Evolutionary conservation across 1,140 invertebrate species (phyloP).

Genomic region (Brachionus rotundiformis): DNA sequence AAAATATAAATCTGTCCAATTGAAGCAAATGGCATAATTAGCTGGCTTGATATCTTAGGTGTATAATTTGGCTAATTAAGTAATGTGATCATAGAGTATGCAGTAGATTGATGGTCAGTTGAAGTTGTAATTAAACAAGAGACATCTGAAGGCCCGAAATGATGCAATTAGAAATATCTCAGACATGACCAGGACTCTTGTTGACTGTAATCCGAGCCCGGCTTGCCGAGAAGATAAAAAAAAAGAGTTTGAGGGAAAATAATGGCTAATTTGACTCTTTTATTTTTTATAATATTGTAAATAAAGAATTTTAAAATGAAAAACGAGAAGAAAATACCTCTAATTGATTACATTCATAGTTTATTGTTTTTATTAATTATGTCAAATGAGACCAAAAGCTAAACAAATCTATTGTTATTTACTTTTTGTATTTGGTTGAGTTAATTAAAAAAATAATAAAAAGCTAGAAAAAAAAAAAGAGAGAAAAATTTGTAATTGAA

Average conservation of each 20-base stretch:
- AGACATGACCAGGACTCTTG: neutral
- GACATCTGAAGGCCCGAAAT: neutral
- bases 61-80: neutral
- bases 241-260: neutral
- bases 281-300: slow-evolving; percentile 31
- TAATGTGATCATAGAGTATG: neutral
- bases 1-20: too few species aligned
- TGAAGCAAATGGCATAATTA: neutral
- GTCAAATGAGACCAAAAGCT: slow-evolving; percentile 45
- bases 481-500: neutral
- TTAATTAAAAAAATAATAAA: slow-evolving; percentile 25
- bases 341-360: slow-evolving; percentile 39
- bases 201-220: neutral
- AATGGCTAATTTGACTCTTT: neutral
- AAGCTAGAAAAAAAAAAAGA: too few species aligned
- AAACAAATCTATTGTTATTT: slow-evolving; percentile 11
- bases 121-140: neutral
- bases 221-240: neutral
- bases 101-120: neutral
- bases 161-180: neutral
- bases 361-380: slow-evolving; percentile 44
- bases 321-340: slow-evolving; percentile 12
- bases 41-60: neutral
- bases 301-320: slow-evolving; percentile 41
- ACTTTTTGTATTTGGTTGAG: slow-evolving; percentile 27